Conservation (phyloP, 2,797 vertebrate species). For the Hypotaenidia philippensis region DNA sequence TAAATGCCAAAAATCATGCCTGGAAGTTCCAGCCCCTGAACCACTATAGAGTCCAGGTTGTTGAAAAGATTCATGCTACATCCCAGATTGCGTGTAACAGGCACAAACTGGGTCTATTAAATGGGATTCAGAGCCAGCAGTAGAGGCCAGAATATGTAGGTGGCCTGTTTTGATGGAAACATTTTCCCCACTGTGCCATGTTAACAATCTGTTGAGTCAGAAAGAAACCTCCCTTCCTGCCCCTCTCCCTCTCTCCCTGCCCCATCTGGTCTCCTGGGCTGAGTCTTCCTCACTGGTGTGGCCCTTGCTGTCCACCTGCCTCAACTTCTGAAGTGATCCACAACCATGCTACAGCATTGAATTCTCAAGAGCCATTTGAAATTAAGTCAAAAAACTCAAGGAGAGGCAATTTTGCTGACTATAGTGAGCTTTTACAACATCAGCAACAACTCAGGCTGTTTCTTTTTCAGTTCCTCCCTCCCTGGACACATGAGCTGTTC, state of each 20-base stretch:
- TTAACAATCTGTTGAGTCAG: background rate
- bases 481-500: slow-evolving; percentile 4
- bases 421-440: slow-evolving; percentile 57
- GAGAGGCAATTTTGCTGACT: slow-evolving; percentile 53
- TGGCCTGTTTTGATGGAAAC: background rate
- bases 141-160: background rate
- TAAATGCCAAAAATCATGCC: background rate
- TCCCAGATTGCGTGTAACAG: background rate
- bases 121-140: background rate
- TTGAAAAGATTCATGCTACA: background rate
- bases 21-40: background rate
- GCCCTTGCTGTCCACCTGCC: background rate
- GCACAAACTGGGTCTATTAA: background rate
- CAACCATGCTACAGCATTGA: background rate
- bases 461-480: background rate
- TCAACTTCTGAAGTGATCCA: background rate
- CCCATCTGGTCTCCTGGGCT: background rate
- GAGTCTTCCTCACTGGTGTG: background rate
- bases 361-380: slow-evolving; percentile 18
- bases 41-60: background rate
- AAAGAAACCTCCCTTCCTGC: background rate
- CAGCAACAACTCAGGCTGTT: background rate
- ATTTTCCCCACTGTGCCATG: background rate
- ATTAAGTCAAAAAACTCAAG: slow-evolving; percentile 17
- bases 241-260: background rate